phyloP scores from a whole-genome alignment of 2,888 invertebrate species.

The Sepioteuthis lessoniana region DNA sequence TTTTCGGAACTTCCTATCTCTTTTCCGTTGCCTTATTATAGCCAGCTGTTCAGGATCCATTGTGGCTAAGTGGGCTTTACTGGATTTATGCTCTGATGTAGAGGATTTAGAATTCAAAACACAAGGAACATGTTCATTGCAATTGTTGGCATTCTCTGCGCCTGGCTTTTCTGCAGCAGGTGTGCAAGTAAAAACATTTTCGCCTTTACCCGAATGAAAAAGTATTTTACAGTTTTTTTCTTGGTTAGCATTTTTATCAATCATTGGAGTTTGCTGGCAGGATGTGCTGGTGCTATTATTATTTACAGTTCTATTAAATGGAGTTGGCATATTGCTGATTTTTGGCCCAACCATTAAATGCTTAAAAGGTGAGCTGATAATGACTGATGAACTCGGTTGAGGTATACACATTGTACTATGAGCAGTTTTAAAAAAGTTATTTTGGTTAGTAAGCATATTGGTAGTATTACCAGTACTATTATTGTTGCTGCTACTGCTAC shows the following conservation, averaged over 20 bases:
- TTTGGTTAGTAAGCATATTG: background rate
- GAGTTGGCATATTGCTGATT: slow-evolving; percentile 9
- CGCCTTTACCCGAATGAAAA: background rate
- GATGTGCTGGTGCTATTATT: background rate
- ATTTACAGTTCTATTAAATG: background rate
- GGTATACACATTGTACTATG: background rate
- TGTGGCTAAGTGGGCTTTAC: background rate
- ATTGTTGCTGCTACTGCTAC: background rate
- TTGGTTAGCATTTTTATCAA: background rate
- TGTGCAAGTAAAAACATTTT: background rate
- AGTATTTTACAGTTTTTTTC: slow-evolving; percentile 35
- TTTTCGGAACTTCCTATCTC: slow-evolving; percentile 44
- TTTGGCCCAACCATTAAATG: background rate
- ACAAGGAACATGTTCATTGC: background rate
- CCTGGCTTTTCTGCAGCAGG: background rate
- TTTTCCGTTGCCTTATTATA: background rate
- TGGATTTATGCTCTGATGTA: background rate
- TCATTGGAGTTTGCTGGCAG: background rate
- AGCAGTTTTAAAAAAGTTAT: slow-evolving; percentile 21
- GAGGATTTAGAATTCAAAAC: background rate
- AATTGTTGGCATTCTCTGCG: background rate
- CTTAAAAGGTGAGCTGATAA: background rate
- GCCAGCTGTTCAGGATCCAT: background rate
- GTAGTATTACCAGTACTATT: background rate
- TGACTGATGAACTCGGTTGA: slow-evolving; percentile 33